phyloP scores from a whole-genome alignment of 2,113 vertebrate species.

The Oreotrochilus melanogaster region DNA sequence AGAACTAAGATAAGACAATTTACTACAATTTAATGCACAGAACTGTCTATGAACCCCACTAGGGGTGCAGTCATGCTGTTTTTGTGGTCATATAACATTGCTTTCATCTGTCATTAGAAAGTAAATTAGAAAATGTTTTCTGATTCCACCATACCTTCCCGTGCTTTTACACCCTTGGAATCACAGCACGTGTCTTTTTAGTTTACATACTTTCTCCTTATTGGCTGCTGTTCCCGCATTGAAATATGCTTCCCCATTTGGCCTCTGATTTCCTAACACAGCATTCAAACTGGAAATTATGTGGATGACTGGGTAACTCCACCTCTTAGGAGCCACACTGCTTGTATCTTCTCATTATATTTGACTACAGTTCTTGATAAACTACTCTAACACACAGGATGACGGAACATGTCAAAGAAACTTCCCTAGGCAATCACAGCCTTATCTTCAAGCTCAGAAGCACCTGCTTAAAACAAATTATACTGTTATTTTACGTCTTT shows the following conservation, averaged over 20 bases:
- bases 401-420: not conserved
- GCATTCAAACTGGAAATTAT: slow-evolving; percentile 20
- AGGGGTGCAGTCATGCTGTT: not conserved
- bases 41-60: slow-evolving; percentile 9
- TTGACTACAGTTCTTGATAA: not conserved
- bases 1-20: slow-evolving; percentile 22
- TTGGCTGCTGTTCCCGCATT: not conserved
- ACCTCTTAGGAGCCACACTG: not conserved
- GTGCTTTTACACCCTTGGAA: not conserved
- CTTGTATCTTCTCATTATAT: not conserved
- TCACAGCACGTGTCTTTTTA: not conserved
- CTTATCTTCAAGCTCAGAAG: not conserved
- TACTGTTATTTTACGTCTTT: not conserved
- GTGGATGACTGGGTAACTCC: not conserved
- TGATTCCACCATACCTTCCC: not conserved
- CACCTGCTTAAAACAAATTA: not conserved
- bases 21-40: slow-evolving; percentile 29
- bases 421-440: not conserved
- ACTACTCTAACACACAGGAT: not conserved
- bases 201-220: not conserved
- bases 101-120: slow-evolving; percentile 46
- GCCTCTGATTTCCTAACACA: slow-evolving; percentile 1
- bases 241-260: not conserved
- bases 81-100: not conserved
- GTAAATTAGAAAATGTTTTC: slow-evolving; percentile 13